phyloP scores from a whole-genome alignment of 2,797 vertebrate genomes.

The Siniperca obscura region DNA sequence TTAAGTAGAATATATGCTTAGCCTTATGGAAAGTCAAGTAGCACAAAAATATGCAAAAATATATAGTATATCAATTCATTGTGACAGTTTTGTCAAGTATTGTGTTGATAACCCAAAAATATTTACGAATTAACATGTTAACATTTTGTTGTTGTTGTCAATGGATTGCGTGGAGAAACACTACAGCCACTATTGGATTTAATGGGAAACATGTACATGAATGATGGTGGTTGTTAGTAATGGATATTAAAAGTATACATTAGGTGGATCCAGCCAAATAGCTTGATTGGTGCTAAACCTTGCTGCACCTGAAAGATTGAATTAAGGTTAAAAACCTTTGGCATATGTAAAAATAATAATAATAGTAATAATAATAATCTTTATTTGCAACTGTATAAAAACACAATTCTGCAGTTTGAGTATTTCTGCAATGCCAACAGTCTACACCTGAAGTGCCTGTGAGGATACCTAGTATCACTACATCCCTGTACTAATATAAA shows the following conservation, averaged over 20 bases:
- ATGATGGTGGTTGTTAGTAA: background rate
- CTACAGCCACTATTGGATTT: background rate
- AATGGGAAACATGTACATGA: background rate
- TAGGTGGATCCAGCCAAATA: background rate
- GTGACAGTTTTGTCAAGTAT: background rate
- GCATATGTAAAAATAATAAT: background rate
- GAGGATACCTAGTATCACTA: background rate
- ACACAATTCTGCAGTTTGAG: background rate
- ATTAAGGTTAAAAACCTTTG: background rate
- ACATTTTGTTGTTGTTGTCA: background rate
- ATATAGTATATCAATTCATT: background rate
- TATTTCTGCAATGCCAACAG: background rate
- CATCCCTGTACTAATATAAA: constrained; percentile 17
- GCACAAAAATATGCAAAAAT: background rate
- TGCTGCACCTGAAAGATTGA: background rate
- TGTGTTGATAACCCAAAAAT: background rate
- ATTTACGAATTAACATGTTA: background rate
- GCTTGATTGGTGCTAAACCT: too few species aligned
- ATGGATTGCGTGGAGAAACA: background rate
- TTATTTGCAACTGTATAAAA: background rate
- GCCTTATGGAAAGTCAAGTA: background rate
- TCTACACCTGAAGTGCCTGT: background rate
- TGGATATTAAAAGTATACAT: background rate
- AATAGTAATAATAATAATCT: too few species aligned
- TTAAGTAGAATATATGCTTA: background rate